Conservation (phyloP, 92 coral and sea anemone genomes). For the Zoanthus sociatus region DNA sequence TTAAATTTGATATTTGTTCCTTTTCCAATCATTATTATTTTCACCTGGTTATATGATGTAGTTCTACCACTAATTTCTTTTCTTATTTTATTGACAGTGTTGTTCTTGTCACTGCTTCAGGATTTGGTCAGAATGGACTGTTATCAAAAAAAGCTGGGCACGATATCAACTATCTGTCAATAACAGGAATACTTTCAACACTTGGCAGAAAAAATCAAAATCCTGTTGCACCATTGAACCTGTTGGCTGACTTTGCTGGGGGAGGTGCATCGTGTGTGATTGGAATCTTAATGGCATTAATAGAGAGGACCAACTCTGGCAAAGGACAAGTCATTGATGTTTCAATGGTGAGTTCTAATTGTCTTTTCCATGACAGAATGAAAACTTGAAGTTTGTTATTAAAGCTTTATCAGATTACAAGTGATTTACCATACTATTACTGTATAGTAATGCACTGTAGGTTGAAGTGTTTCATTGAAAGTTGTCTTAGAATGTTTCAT, state of each 20-base stretch:
- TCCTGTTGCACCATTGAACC: slow-evolving; percentile 87
- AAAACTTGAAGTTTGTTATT: too few relatives aligned
- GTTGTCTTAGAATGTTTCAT: too few relatives aligned
- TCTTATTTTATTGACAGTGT: not conserved
- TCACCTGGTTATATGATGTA: too few relatives aligned
- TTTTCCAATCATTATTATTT: too few relatives aligned
- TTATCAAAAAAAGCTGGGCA: slow-evolving; percentile 85
- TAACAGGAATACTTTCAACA: slow-evolving; percentile 84
- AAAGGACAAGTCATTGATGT: slow-evolving; percentile 96
- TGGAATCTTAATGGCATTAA: slow-evolving; percentile 92
- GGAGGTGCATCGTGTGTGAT: slow-evolving; percentile 89
- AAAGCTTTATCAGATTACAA: too few relatives aligned
- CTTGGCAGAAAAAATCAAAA: slow-evolving; percentile 82
- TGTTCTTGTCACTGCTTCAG: slow-evolving; percentile 35
- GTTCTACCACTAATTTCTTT: too few relatives aligned
- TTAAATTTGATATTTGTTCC: too few relatives aligned
- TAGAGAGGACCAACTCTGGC: slow-evolving; percentile 89
- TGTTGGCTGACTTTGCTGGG: slow-evolving; percentile 95
- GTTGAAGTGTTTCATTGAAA: too few relatives aligned
- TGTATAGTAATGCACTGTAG: too few relatives aligned
- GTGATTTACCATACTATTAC: too few relatives aligned
- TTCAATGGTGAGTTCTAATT: slow-evolving; percentile 78
- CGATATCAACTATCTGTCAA: slow-evolving; percentile 91
- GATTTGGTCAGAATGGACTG: slow-evolving; percentile 91
- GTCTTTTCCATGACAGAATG: too few relatives aligned